Conservation (phyloP, 2,113 vertebrate genomes). For the Passer domesticus region DNA sequence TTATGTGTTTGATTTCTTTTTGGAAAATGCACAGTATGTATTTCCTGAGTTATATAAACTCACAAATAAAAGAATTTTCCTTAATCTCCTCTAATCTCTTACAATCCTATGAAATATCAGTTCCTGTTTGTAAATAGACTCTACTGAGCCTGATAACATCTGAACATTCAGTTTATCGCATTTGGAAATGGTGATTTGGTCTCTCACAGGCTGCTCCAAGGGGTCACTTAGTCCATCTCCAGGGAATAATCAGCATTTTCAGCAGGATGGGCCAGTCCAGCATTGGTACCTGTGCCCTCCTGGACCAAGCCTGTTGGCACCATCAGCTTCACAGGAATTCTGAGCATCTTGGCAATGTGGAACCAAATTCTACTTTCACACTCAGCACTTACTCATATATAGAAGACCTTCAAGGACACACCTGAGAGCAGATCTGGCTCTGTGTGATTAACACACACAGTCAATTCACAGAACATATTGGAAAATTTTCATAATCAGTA, state of each 20-base stretch:
- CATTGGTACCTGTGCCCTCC: not conserved
- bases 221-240: not conserved
- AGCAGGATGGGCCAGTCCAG: not conserved
- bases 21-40: not conserved
- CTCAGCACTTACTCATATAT: not conserved
- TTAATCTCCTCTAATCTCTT: not conserved
- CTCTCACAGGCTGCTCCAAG: not conserved
- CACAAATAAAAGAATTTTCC: not conserved
- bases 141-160: not conserved
- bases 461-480: not conserved
- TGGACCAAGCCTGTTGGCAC: not conserved
- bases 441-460: not conserved
- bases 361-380: not conserved
- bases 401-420: not conserved
- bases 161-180: not conserved
- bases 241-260: not conserved
- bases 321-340: not conserved
- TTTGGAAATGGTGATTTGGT: not conserved
- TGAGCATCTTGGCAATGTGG: not conserved
- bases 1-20: not conserved
- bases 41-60: not conserved
- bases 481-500: not conserved
- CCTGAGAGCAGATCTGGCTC: conserved; percentile 9
- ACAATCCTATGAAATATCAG: not conserved
- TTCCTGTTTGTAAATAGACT: not conserved